phyloP scores from a whole-genome alignment of 2,113 vertebrate species.

The Nothoprocta pentlandii region DNA sequence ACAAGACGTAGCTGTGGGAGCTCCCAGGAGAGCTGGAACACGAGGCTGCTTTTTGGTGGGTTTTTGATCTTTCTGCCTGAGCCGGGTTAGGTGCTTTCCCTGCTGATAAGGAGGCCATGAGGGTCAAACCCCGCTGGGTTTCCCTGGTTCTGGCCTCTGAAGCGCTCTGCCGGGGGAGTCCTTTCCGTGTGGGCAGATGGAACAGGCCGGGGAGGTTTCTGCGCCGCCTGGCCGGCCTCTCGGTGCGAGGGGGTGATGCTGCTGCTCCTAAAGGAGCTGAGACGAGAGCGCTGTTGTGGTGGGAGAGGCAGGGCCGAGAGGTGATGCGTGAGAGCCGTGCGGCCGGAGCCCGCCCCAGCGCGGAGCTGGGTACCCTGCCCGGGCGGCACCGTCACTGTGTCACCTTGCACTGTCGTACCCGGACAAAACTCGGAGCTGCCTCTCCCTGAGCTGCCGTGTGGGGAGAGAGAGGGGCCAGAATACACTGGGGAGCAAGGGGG shows the following conservation, averaged over 20 bases:
- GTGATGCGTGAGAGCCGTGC: background rate
- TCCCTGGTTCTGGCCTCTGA: background rate
- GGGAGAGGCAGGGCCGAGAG: background rate
- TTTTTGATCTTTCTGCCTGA: background rate
- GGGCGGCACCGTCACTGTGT: no score
- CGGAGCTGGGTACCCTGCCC: background rate
- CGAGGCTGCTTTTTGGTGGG: background rate
- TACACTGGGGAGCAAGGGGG: fast-evolving
- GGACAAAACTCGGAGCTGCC: background rate
- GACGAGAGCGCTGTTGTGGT: background rate
- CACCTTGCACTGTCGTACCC: fast-evolving
- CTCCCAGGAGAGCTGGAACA: background rate
- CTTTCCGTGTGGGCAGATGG: background rate
- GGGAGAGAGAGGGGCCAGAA: background rate
- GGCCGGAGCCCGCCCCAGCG: background rate
- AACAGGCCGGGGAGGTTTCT: fast-evolving
- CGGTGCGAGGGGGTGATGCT: background rate
- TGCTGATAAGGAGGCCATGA: background rate
- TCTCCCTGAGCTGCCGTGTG: background rate
- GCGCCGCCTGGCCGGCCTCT: background rate
- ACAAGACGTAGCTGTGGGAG: background rate
- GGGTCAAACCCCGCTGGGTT: background rate
- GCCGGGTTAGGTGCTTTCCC: background rate
- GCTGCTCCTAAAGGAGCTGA: fast-evolving
- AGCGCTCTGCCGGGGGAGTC: background rate